Evolutionary conservation across 2,888 invertebrate species (phyloP).

Genomic region (Sarcophaga subvicina): DNA sequence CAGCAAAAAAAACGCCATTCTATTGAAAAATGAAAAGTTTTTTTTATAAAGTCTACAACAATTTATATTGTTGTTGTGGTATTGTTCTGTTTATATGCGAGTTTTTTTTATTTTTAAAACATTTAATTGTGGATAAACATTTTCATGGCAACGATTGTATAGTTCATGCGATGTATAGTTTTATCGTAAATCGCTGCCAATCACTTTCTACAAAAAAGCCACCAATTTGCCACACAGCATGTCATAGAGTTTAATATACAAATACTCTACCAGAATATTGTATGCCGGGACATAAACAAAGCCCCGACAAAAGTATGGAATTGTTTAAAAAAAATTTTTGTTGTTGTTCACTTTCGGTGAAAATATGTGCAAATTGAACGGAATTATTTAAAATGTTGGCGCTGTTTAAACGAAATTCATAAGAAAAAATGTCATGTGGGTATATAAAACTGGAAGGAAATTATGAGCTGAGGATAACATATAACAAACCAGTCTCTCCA

Average conservation of each 20-base stretch:
- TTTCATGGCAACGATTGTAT: not conserved
- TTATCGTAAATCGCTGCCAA: slow-evolving; percentile 62
- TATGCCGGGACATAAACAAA: not conserved
- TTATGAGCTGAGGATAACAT: too few relatives aligned
- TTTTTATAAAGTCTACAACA: not conserved
- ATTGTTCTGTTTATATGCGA: not conserved
- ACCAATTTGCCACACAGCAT: slow-evolving; percentile 58
- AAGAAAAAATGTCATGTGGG: too few relatives aligned
- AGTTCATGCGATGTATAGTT: slow-evolving; percentile 27
- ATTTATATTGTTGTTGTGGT: not conserved
- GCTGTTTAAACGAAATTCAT: too few relatives aligned
- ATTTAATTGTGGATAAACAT: not conserved
- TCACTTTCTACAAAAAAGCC: slow-evolving; percentile 56
- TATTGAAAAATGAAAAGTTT: too few relatives aligned
- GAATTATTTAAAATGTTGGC: too few relatives aligned
- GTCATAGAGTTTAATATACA: slow-evolving; percentile 37
- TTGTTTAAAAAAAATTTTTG: slow-evolving; percentile 9
- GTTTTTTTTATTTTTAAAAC: not conserved
- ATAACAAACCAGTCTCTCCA: too few relatives aligned
- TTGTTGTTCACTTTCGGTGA: not conserved
- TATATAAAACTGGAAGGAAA: too few relatives aligned
- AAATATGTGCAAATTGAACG: not conserved
- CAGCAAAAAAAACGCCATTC: too few relatives aligned
- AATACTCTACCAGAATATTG: not conserved
- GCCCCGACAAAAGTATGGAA: not conserved